A percentile compares a stretch with the other conserved stretches of the same genome.
phyloP scores from a whole-genome alignment of 2,797 vertebrate genomes.

The Psittacula derbiana region DNA sequence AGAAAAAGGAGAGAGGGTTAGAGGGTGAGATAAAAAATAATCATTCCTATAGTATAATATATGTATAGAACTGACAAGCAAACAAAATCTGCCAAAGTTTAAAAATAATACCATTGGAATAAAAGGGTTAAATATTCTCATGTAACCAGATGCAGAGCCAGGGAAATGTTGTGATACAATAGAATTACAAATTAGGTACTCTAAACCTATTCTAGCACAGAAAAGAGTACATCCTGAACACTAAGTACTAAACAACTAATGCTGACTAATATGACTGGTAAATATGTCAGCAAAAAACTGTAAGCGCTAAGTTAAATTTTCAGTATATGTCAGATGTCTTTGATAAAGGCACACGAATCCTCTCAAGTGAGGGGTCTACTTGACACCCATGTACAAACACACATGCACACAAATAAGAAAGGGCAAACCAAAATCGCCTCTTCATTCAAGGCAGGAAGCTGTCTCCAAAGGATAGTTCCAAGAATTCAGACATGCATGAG shows the following conservation, averaged over 20 bases:
- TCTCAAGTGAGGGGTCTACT: background rate
- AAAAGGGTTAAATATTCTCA: background rate
- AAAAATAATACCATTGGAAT: background rate
- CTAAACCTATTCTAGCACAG: background rate
- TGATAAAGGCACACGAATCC: background rate
- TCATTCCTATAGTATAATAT: background rate
- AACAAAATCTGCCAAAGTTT: background rate
- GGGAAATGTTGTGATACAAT: background rate
- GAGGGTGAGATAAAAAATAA: background rate
- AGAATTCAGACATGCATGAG: background rate
- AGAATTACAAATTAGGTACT: conserved; percentile 15
- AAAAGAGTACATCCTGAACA: background rate
- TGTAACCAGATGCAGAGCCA: background rate
- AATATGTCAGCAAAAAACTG: background rate
- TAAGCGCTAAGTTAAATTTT: background rate
- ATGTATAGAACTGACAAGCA: background rate
- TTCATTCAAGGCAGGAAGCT: conserved; percentile 16
- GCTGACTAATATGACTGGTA: conserved; percentile 4
- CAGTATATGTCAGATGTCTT: background rate
- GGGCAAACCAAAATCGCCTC: background rate
- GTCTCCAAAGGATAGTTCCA: conserved; percentile 33
- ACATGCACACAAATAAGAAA: background rate
- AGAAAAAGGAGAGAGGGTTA: background rate
- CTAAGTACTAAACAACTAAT: background rate
- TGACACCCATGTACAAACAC: background rate